Base-by-base conservation (phyloP, 30 jellyfish, hydroid and myxozoan species). In the Calvadosia cruxmelitensis region DNA sequence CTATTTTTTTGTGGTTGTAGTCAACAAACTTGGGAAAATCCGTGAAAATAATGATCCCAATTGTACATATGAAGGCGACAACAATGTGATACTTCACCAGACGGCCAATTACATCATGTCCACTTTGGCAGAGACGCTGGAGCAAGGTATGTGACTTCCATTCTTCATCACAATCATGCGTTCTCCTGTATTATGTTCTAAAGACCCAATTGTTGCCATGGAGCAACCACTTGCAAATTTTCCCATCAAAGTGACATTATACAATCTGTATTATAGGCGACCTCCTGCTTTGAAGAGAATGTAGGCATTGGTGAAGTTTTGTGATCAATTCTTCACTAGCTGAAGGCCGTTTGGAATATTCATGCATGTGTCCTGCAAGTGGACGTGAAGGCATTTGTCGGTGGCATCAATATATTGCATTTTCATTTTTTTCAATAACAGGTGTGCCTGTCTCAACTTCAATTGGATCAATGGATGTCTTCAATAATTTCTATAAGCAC, bases 11-110 rank as follows among this genome's bases (percentile, higher is more conserved):
- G 70, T 34, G 23, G 29, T 69, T 52, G 3, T 67, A 86, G 96
- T 79, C 13, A 86, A 79, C 63, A 71, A 93, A 23, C 75, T 86
- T 79, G 94, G 93, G 3, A 61, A 52, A 24, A 64, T 86, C 27
- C 84, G 96, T 27, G 92, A 79, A 34, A 68, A 74, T 67, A 79
- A 86, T 57, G 96, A 86, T 48, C 94, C 96, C 34, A 78, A 74
- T 33, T 86, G 96, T 51, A 86, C 96, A 23, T 86, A 86, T 66
- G 96, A 86, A 75, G 96, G 96, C n/a, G 96, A 86, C 64, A 86
- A 86, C 70, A 86, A 86, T 79, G 73, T 89, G 78, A 78, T 86
- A 0, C 78, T 79, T 1, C 78, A 76, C 50, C 96, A 86, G 35
- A 74, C 96, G 12, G 72, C 90, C 53, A 86, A 86, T 66, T 69